Base-by-base conservation (phyloP, 2,113 vertebrate species). In the Nesospiza acunhae region DNA sequence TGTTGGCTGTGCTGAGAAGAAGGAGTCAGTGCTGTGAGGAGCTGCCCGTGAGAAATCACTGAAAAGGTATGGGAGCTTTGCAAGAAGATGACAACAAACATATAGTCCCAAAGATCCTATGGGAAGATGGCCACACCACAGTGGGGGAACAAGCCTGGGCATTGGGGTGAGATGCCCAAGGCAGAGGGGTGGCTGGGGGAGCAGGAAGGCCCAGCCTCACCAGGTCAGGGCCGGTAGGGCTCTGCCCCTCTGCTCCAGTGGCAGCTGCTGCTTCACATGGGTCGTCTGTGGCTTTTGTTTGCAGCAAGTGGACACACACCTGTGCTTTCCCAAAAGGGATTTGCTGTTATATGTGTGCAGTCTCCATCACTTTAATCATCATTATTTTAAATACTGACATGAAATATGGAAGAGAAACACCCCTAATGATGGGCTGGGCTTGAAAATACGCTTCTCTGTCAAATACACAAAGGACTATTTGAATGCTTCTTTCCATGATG, bases 211-310 rank as follows among this genome's bases (percentile, higher is more conserved):
- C 2, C 1, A 3, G 53, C 23, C 37, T 75, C 10, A 15, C 9
- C 5, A 4, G 6, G 28, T 11, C 47, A 75, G 47, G 47, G 49
- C 37, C 76, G 15, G 1, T 33, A 24, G 49, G 35, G 7, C 47
- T 22, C 20, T 69, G 66, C 14, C 31, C 21, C 8, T 28, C 55
- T 13, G 1, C 15, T 24, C 15, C 0, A 0, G 6, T 3, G 4
- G 23, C 53, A 66, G 24, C 46, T 0, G 0, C 41, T 44, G 50
- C 58, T 63, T 60, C 0, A 0, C 0, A 0, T 0, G 2, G 19
- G 5, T 79, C 58, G 47, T 67, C 0, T 0, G 60, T 19, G 37
- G 18, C 31, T 62, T 82, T 44, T 59, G 42, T 64, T 81, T 58
- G 49, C 58, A 75, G 84, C 67, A 84, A 59, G 58, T 0, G 0